phyloP scores from a whole-genome alignment of 2,888 invertebrate genomes.

The Scaptodrosophila latifasciaeformis region DNA sequence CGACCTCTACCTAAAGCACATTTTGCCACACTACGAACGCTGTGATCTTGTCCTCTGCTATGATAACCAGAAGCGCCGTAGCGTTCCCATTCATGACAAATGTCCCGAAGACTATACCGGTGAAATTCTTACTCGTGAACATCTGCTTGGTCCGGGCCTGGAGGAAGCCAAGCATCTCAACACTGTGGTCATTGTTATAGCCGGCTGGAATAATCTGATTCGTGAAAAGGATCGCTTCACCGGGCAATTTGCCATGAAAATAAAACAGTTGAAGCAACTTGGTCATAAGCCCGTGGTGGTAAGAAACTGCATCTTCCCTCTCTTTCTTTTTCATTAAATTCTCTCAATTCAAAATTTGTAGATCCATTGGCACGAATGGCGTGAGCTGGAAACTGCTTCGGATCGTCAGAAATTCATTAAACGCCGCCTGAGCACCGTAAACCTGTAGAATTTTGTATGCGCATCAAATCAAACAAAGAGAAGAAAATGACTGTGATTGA shows the following conservation, averaged over 20 bases:
- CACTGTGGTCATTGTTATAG: conserved; percentile 79
- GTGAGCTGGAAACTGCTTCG: conserved; percentile 55
- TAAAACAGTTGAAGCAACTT: conserved; percentile 79
- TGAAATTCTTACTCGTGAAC: conserved; percentile 56
- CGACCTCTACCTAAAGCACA: conserved; percentile 76
- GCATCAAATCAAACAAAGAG: too few relatives aligned
- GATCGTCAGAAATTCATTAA: conserved; percentile 68
- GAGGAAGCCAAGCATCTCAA: conserved; percentile 47
- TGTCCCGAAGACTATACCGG: conserved; percentile 77
- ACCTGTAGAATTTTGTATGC: too few relatives aligned
- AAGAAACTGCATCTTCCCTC: conserved; percentile 22
- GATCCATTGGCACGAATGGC: conserved; percentile 78
- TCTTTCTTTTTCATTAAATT: conserved; percentile 7
- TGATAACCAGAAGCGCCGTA: conserved; percentile 76
- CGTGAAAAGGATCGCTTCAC: conserved; percentile 76
- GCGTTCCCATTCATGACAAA: conserved; percentile 75
- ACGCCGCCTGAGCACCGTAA: conserved; percentile 65
- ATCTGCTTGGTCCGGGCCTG: conserved; percentile 58
- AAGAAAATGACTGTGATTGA: too few relatives aligned
- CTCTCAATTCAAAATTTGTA: too few relatives aligned
- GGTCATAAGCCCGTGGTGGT: conserved; percentile 79
- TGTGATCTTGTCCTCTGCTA: conserved; percentile 81
- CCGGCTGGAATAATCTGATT: conserved; percentile 80
- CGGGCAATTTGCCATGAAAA: conserved; percentile 79
- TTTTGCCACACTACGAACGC: conserved; percentile 82